phyloP scores from a whole-genome alignment of 2,888 invertebrate species.

The Idaea aversata region DNA sequence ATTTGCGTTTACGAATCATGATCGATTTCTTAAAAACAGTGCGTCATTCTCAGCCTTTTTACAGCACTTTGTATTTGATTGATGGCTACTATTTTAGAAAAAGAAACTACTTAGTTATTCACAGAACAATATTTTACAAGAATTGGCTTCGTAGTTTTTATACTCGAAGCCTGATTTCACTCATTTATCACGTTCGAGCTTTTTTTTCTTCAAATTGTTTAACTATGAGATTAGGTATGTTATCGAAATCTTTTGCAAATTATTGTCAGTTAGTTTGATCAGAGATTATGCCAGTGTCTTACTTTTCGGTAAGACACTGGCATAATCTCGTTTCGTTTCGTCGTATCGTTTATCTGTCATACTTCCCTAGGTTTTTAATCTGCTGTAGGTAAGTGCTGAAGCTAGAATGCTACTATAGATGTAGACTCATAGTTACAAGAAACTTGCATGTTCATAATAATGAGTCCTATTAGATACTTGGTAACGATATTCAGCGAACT shows the following conservation, averaged over 20 bases:
- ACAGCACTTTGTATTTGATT: slow-evolving; percentile 1
- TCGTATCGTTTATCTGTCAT: too few species aligned
- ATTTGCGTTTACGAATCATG: neutral
- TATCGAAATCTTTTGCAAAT: too few species aligned
- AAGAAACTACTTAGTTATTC: slow-evolving; percentile 9
- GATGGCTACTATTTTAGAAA: slow-evolving; percentile 9
- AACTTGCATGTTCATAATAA: slow-evolving; percentile 41
- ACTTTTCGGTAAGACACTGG: too few species aligned
- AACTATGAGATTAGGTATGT: too few species aligned
- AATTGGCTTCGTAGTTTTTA: neutral
- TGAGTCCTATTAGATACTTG: slow-evolving; percentile 35
- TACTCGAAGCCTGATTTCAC: neutral
- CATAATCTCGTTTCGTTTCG: too few species aligned
- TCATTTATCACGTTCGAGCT: neutral
- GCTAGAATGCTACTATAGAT: too few species aligned
- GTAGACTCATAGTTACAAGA: neutral
- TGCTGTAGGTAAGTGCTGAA: too few species aligned
- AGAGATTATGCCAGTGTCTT: too few species aligned
- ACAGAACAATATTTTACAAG: slow-evolving; percentile 10
- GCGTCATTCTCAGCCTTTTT: neutral
- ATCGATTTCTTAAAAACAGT: neutral
- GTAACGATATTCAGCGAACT: slow-evolving; percentile 42
- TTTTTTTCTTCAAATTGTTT: neutral
- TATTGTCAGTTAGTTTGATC: too few species aligned
- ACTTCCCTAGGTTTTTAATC: too few species aligned